Percentiles rank a stretch among this genome's conserved stretches.
Evolutionary conservation across 2,113 vertebrate species (phyloP).

Genomic region (Helogale parvula): DNA sequence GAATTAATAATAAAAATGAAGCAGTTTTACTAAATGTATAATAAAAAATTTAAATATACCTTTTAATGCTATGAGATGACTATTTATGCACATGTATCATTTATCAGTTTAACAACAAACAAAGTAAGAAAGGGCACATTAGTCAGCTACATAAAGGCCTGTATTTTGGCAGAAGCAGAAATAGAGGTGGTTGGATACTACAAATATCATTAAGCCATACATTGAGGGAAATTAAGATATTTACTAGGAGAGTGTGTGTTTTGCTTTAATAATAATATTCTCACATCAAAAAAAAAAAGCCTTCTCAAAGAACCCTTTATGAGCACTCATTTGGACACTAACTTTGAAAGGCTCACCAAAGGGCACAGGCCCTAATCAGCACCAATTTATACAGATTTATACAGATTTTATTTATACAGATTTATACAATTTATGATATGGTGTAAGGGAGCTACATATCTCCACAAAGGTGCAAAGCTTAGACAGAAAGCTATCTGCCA

Average conservation of each 20-base stretch:
- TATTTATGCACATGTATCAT: not conserved
- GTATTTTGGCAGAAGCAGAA: not conserved
- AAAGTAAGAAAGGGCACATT: not conserved
- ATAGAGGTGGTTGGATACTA: not conserved
- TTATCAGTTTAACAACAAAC: not conserved
- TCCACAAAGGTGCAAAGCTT: not conserved
- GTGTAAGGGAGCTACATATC: not conserved
- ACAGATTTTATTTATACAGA: not conserved
- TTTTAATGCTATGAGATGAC: not conserved
- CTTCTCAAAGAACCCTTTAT: not conserved
- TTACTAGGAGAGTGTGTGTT: not conserved
- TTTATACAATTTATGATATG: not conserved
- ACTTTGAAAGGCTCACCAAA: not conserved
- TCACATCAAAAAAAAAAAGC: not conserved
- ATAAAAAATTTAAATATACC: not conserved
- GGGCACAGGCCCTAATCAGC: not conserved
- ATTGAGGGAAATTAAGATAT: not conserved
- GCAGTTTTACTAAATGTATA: not conserved
- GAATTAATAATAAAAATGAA: not conserved
- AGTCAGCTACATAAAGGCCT: not conserved
- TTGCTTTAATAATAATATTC: constrained; percentile 6
- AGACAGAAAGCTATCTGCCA: not conserved
- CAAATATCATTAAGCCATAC: not conserved
- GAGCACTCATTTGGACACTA: not conserved
- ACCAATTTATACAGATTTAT: not conserved